Conservation (phyloP, 2,888 invertebrate genomes). For the Suillia variegata region DNA sequence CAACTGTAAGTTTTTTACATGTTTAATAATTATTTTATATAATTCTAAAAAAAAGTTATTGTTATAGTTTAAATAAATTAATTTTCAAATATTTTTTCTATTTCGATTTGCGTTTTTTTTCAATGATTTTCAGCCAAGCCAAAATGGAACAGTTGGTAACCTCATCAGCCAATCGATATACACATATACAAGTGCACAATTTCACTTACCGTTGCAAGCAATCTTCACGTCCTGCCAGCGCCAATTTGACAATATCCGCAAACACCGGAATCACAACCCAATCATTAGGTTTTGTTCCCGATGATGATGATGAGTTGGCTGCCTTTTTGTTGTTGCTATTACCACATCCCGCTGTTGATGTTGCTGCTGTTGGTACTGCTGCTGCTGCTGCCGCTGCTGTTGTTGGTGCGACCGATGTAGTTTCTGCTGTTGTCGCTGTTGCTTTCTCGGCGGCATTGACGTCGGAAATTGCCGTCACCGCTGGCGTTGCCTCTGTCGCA, state of each 20-base stretch:
- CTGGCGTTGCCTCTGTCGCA: slow-evolving; percentile 19
- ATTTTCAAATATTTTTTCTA: too few species aligned
- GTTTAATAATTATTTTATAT: too few species aligned
- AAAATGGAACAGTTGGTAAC: too few species aligned
- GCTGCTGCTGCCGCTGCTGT: slow-evolving; percentile 26
- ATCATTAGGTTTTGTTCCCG: slow-evolving; percentile 55
- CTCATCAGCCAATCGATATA: too few species aligned
- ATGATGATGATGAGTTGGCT: slow-evolving; percentile 22
- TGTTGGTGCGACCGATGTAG: slow-evolving; percentile 18
- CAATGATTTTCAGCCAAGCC: too few species aligned
- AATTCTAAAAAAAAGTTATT: too few species aligned
- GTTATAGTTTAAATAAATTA: too few species aligned
- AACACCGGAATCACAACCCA: slow-evolving; percentile 63
- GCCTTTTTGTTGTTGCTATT: slow-evolving; percentile 18
- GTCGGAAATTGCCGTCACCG: slow-evolving; percentile 18
- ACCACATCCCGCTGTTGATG: slow-evolving; percentile 19
- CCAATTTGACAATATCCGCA: slow-evolving; percentile 62
- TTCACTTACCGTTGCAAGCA: slow-evolving; percentile 59
- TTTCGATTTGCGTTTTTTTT: too few species aligned
- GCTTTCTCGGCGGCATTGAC: slow-evolving; percentile 8
- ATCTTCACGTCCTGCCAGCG: slow-evolving; percentile 59
- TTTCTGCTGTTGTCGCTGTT: slow-evolving; percentile 10
- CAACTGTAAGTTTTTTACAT: too few species aligned
- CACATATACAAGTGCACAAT: neutral
- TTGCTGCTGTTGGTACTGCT: slow-evolving; percentile 12